Evolutionary conservation across 1,140 invertebrate genomes (phyloP).

Genomic region (Portunus trituberculatus): DNA sequence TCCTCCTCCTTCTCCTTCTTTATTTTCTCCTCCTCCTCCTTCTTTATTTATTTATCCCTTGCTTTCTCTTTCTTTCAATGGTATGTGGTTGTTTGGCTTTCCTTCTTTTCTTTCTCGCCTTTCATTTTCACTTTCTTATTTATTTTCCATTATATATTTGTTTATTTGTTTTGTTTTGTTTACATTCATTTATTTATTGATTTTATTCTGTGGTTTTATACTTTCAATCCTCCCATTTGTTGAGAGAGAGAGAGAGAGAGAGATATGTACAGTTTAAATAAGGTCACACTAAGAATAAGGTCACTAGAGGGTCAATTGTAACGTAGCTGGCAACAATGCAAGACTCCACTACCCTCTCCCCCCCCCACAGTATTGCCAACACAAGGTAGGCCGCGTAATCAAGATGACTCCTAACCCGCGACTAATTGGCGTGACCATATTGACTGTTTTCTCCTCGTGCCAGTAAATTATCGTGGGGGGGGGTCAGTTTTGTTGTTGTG

Average conservation of each 20-base stretch:
- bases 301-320: too few species aligned
- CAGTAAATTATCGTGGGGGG: too few species aligned
- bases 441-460: too few species aligned
- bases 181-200: not conserved
- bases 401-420: too few species aligned
- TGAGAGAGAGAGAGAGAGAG: not conserved
- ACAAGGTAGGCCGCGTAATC: too few species aligned
- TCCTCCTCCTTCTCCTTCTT: not conserved
- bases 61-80: not conserved
- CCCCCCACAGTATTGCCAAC: too few species aligned
- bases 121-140: not conserved
- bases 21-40: not conserved
- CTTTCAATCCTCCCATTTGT: not conserved
- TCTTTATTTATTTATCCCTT: not conserved
- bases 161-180: not conserved
- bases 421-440: too few species aligned
- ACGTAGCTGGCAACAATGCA: too few species aligned
- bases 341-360: too few species aligned
- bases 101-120: not conserved
- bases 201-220: not conserved
- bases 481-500: too few species aligned
- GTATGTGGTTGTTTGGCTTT: not conserved
- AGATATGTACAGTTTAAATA: too few species aligned
- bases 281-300: too few species aligned
- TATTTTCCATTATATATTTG: not conserved